Evolutionary conservation across 2,797 vertebrate genomes (phyloP).

Genomic region (Odontamblyopus rebecca): DNA sequence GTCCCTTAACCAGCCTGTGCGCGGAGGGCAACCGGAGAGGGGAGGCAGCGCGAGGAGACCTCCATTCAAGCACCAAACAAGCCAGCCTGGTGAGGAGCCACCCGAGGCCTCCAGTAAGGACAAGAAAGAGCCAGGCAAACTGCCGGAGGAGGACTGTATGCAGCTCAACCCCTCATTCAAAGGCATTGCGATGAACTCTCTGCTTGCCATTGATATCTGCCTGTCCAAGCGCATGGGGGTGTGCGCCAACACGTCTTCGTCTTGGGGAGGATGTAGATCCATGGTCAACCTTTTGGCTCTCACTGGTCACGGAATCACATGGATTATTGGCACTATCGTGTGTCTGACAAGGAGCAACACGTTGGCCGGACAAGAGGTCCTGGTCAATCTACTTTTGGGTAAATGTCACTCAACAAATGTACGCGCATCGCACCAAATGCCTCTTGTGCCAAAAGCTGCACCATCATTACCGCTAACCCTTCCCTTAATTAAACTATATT

Average conservation of each 20-base stretch:
- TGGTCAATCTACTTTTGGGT: conserved; percentile 96
- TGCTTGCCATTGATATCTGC: conserved; percentile 95
- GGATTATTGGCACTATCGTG: conserved; percentile 90
- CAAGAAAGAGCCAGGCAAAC: conserved; percentile 77
- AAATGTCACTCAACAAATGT: conserved; percentile 63
- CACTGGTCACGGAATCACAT: conserved; percentile 92
- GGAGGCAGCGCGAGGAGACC: conserved; percentile 71
- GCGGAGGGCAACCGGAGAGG: conserved; percentile 64
- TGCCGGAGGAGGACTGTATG: conserved; percentile 96
- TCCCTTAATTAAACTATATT: too few species aligned
- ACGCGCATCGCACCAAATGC: background rate
- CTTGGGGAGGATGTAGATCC: conserved; percentile 93
- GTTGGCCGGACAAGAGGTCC: conserved; percentile 92
- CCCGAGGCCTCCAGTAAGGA: conserved; percentile 76
- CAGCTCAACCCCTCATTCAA: conserved; percentile 95
- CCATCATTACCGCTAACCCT: background rate
- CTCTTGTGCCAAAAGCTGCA: background rate
- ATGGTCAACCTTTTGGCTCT: conserved; percentile 90
- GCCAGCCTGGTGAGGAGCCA: conserved; percentile 65
- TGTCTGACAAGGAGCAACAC: conserved; percentile 94
- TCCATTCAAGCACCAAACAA: conserved; percentile 60
- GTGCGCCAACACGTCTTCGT: conserved; percentile 84
- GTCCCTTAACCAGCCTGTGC: conserved; percentile 83
- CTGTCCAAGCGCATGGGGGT: conserved; percentile 94
- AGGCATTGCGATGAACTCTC: conserved; percentile 92